These are phyloP conservation scores for Cryptoleucopteryx plumbea DNA, from an alignment of 2,113 vertebrate genomes.

Conservation along the genomic window DNA sequence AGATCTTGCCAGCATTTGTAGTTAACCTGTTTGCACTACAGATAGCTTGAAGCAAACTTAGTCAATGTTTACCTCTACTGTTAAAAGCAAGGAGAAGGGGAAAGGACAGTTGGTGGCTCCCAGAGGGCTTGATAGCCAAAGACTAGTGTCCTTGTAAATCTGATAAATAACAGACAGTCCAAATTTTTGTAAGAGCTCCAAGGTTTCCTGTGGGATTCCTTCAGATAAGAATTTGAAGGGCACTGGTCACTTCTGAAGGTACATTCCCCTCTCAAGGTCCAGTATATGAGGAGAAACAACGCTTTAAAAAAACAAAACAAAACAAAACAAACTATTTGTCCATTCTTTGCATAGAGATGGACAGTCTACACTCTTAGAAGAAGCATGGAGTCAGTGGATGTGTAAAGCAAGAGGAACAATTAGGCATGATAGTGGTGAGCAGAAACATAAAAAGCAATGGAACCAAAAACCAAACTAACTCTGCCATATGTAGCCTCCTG, in stretches of 20 bases:
- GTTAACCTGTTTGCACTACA: slow-evolving; percentile 10
- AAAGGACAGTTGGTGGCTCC: neutral
- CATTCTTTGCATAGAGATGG: neutral
- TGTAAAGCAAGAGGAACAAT: neutral
- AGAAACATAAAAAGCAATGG: neutral
- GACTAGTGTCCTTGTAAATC: slow-evolving; percentile 55
- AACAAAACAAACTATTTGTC: neutral
- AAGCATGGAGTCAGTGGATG: neutral
- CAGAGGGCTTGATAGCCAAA: slow-evolving; percentile 35
- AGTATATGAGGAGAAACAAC: neutral
- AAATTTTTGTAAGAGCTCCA: slow-evolving; percentile 61
- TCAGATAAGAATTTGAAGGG: slow-evolving; percentile 68
- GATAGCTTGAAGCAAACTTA: neutral
- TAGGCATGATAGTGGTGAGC: neutral
- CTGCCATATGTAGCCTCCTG: neutral
- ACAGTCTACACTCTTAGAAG: neutral
- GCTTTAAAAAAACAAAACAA: neutral
- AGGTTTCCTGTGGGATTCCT: slow-evolving; percentile 62
- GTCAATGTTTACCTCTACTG: neutral
- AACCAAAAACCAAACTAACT: neutral
- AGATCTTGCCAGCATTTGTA: slow-evolving; percentile 13
- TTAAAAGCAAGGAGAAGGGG: neutral
- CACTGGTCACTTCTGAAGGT: slow-evolving; percentile 31
- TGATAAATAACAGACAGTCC: slow-evolving; percentile 53
- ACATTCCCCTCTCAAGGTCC: slow-evolving; percentile 27